These are phyloP conservation scores for Chrosomus eos DNA, from an alignment of 2,797 vertebrate genomes.

Conservation along the genomic window DNA sequence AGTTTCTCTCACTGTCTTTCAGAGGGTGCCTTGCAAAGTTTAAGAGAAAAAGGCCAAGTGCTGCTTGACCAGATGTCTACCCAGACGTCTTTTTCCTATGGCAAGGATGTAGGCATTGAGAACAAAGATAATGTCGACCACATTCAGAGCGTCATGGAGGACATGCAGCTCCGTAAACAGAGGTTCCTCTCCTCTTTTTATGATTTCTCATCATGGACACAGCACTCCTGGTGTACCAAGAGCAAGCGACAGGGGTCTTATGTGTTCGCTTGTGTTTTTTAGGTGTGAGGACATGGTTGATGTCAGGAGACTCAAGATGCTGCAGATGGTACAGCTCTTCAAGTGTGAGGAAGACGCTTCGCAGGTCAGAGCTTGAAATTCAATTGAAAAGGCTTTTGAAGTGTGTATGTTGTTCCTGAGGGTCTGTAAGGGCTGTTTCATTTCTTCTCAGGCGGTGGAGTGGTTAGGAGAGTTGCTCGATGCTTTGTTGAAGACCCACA, in stretches of 20 bases:
- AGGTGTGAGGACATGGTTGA: constrained; percentile 99
- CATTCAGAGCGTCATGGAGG: constrained; percentile 95
- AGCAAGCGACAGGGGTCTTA: not conserved
- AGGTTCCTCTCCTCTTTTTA: constrained; percentile 68
- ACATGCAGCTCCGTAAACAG: constrained; percentile 98
- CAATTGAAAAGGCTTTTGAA: not conserved
- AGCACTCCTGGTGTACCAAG: too few relatives aligned
- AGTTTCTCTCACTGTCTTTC: constrained; percentile 40
- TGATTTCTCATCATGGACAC: constrained; percentile 49
- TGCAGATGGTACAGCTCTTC: constrained; percentile 98
- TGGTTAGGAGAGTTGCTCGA: constrained; percentile 96
- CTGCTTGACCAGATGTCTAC: constrained; percentile 93
- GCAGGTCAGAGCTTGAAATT: constrained; percentile 79
- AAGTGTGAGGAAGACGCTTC: constrained; percentile 98
- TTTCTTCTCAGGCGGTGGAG: constrained; percentile 85
- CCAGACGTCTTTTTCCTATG: constrained; percentile 90
- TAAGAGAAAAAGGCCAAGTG: constrained; percentile 92
- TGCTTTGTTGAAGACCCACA: constrained; percentile 94
- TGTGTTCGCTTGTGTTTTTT: constrained; percentile 30
- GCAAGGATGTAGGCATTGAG: constrained; percentile 88
- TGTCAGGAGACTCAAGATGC: constrained; percentile 95
- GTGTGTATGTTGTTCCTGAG: not conserved
- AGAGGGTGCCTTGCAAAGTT: constrained; percentile 89
- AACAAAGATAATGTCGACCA: constrained; percentile 94
- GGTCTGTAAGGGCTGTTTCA: not conserved